Conservation (phyloP, 2,888 invertebrate species). For the Lycia hirtaria region DNA sequence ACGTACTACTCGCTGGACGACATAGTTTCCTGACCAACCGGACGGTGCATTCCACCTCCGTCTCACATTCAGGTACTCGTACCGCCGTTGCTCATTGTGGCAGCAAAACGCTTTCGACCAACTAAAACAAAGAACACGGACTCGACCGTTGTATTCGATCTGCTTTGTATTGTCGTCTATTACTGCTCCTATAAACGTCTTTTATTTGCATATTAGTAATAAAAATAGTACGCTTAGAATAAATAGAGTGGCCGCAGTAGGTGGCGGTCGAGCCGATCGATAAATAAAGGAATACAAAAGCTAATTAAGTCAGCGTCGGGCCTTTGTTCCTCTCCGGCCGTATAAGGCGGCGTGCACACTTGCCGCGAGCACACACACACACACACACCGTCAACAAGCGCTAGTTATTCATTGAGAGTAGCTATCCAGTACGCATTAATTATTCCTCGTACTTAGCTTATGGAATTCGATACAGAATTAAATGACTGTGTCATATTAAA, state of each 20-base stretch:
- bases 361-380: neutral
- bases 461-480: neutral
- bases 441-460: too few relatives aligned
- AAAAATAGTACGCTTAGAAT: too few relatives aligned
- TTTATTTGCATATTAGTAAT: too few relatives aligned
- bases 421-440: neutral
- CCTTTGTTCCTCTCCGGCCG: constrained; percentile 17
- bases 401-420: neutral
- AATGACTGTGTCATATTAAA: neutral
- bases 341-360: constrained; percentile 19
- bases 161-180: too few relatives aligned
- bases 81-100: neutral
- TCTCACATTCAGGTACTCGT: neutral
- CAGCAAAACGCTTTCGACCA: too few relatives aligned
- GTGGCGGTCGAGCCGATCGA: neutral
- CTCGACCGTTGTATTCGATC: too few relatives aligned
- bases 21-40: neutral
- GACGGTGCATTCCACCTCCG: constrained; percentile 12
- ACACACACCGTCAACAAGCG: neutral
- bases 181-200: too few relatives aligned
- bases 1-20: too few relatives aligned
- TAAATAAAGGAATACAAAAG: constrained; percentile 21
- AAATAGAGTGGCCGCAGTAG: neutral
- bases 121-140: too few relatives aligned
- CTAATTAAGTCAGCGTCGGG: constrained; percentile 18